Evolutionary conservation across 2,888 invertebrate species (phyloP).

Genomic region (Cephus nigrinus): DNA sequence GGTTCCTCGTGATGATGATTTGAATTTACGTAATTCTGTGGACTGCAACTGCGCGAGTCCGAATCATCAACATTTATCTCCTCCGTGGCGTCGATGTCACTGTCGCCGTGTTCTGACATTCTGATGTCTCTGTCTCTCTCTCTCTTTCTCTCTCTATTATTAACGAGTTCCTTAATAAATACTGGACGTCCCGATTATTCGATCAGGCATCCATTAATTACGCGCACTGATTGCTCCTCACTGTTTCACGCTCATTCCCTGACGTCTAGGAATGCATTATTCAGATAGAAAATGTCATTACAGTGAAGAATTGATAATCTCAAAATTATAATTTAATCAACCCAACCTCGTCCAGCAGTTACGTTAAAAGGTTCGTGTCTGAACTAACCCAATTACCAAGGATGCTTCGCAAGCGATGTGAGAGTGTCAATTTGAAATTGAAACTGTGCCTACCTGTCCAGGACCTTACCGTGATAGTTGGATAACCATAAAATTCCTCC

Average conservation of each 20-base stretch:
- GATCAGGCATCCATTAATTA: not conserved
- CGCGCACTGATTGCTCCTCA: not conserved
- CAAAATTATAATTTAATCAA: not conserved
- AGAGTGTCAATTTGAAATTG: conserved; percentile 34
- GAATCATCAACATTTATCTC: conserved; percentile 64
- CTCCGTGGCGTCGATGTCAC: conserved; percentile 60
- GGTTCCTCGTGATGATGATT: conserved; percentile 30
- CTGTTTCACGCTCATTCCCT: not conserved
- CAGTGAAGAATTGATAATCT: not conserved
- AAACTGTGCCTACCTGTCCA: conserved; percentile 30
- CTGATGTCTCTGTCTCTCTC: conserved; percentile 1
- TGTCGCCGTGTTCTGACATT: conserved; percentile 60
- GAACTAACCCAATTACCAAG: not conserved
- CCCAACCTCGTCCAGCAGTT: not conserved
- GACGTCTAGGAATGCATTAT: not conserved
- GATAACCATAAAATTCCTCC: not conserved
- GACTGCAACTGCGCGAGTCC: conserved; percentile 57
- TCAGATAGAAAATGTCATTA: not conserved
- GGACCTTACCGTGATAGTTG: conserved; percentile 21
- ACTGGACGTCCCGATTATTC: not conserved
- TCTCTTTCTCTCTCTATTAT: not conserved
- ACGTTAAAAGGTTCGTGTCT: not conserved
- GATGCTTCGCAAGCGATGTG: not conserved
- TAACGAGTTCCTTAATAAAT: not conserved
- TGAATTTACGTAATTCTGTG: conserved; percentile 44